Evolutionary conservation across 2,888 invertebrate genomes (phyloP).

Genomic region (Zygaena filipendulae): DNA sequence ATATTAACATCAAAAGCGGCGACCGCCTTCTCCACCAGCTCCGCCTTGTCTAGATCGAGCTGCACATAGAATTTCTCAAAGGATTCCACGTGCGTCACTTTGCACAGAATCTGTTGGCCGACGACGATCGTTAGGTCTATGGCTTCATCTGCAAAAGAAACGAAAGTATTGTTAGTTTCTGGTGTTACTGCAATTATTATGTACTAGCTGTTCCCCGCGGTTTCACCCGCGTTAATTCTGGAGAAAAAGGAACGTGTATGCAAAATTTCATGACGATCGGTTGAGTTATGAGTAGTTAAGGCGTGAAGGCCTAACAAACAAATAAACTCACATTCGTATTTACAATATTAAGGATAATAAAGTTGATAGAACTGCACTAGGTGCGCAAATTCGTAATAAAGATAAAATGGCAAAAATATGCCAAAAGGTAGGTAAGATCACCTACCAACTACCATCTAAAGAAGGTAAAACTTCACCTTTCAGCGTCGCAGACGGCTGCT

Average conservation of each 20-base stretch:
- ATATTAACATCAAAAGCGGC: conserved; percentile 35
- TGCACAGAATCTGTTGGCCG: conserved; percentile 50
- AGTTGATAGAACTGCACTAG: too few relatives aligned
- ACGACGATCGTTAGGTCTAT: conserved; percentile 55
- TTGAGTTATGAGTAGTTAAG: too few relatives aligned
- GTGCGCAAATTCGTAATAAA: too few relatives aligned
- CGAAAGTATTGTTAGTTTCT: too few relatives aligned
- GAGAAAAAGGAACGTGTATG: too few relatives aligned
- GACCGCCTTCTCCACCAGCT: conserved; percentile 43
- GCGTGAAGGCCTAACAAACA: too few relatives aligned
- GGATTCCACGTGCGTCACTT: conserved; percentile 50
- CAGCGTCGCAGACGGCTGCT: conserved; percentile 44
- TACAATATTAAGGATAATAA: too few relatives aligned
- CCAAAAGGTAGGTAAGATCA: background rate
- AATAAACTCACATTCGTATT: too few relatives aligned
- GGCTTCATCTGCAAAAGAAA: conserved; percentile 45
- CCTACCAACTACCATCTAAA: background rate
- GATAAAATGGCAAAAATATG: background rate
- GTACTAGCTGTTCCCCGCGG: too few relatives aligned
- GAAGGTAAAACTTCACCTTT: conserved; percentile 45
- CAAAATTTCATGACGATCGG: too few relatives aligned
- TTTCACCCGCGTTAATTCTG: too few relatives aligned
- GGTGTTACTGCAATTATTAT: too few relatives aligned
- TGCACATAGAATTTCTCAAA: conserved; percentile 48
- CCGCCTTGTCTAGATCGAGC: conserved; percentile 49